A percentile compares a stretch with the other conserved stretches of the same genome.
These are phyloP conservation scores for Hirundo rustica DNA, from an alignment of 2,797 vertebrate species.

Conservation along the genomic window DNA sequence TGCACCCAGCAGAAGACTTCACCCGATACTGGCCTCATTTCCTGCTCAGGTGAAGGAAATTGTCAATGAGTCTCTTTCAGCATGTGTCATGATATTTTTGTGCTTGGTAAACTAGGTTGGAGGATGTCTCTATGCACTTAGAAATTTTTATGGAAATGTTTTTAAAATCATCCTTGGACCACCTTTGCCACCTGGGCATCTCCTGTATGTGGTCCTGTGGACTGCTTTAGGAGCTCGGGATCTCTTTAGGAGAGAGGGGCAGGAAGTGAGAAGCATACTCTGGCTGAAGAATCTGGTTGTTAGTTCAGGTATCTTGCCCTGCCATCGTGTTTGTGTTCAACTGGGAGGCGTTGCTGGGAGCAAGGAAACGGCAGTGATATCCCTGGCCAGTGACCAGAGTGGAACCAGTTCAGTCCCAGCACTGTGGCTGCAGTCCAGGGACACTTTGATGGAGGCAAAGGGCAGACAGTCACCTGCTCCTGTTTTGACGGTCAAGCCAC, in stretches of 20 bases:
- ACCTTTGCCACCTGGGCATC: not conserved
- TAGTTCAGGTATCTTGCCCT: not conserved
- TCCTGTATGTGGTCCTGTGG: not conserved
- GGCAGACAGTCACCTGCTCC: slow-evolving; percentile 23
- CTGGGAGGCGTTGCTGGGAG: not conserved
- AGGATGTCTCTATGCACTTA: not conserved
- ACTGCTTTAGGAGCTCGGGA: not conserved
- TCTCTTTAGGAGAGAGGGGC: not conserved
- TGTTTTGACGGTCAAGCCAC: not conserved
- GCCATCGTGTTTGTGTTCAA: not conserved
- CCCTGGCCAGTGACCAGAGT: not conserved
- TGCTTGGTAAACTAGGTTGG: not conserved
- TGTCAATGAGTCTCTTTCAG: not conserved
- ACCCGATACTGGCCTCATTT: not conserved
- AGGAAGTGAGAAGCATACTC: not conserved
- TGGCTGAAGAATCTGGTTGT: not conserved
- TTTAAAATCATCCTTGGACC: not conserved
- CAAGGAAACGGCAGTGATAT: not conserved
- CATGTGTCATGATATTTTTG: not conserved
- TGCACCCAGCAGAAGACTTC: not conserved
- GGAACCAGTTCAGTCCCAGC: not conserved
- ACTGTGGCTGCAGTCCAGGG: not conserved
- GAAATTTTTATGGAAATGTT: not conserved
- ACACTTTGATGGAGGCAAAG: not conserved
- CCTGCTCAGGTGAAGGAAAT: not conserved